Conservation (phyloP, 2,113 vertebrate species). For the Gymnobelideus leadbeateri region DNA sequence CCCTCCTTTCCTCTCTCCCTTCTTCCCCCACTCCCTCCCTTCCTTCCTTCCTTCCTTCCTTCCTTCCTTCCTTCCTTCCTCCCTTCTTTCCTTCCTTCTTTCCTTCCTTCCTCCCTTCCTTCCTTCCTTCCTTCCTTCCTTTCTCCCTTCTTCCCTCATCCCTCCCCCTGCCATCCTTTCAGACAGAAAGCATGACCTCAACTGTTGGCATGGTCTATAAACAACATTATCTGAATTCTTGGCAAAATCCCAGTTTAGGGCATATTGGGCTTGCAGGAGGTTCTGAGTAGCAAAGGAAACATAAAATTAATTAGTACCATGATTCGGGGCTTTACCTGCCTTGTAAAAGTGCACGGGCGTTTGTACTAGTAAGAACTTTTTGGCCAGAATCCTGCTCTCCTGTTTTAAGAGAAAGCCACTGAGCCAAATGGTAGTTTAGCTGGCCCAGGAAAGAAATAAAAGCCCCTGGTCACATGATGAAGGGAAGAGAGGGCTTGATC, state of each 20-base stretch:
- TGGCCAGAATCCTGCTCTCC: conserved; percentile 79
- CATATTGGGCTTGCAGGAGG: conserved; percentile 78
- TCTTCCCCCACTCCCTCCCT: conserved; percentile 5
- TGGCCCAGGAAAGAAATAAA: conserved; percentile 55
- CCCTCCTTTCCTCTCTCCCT: background rate
- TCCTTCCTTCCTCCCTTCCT: background rate
- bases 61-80: conserved; percentile 59
- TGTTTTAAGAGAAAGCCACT: conserved; percentile 75
- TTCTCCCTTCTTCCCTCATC: conserved; percentile 66
- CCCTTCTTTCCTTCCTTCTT: conserved; percentile 41
- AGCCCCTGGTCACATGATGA: background rate
- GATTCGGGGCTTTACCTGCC: conserved; percentile 85
- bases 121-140: conserved; percentile 37
- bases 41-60: conserved; percentile 18
- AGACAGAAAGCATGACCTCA: conserved; percentile 83
- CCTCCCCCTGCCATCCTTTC: conserved; percentile 32
- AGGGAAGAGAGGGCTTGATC: background rate
- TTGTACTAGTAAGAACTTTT: conserved; percentile 83
- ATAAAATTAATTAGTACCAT: conserved; percentile 89
- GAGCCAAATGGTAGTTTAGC: conserved; percentile 69
- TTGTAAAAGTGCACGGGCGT: conserved; percentile 84
- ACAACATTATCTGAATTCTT: conserved; percentile 85
- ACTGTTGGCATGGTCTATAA: conserved; percentile 71
- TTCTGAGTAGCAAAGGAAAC: conserved; percentile 86
- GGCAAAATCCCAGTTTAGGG: conserved; percentile 73